These are phyloP conservation scores for Brachionus angularis DNA, from an alignment of 1,140 invertebrate species.

Conservation along the genomic window DNA sequence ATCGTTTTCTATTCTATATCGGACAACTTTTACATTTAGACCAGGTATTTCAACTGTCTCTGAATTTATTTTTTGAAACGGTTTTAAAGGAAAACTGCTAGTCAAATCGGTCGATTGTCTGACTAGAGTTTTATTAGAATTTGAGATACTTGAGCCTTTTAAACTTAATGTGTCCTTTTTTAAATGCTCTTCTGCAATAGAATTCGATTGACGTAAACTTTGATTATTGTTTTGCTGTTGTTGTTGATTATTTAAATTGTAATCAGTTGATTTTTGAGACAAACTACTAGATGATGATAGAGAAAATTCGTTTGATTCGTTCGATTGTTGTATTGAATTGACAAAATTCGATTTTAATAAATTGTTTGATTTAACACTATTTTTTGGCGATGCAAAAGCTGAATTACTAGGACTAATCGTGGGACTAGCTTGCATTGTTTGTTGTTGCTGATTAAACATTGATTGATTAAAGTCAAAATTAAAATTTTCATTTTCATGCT, in stretches of 20 bases:
- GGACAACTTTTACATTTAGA: slow-evolving; percentile 39
- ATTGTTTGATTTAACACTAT: too few relatives aligned
- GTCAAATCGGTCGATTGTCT: slow-evolving; percentile 42
- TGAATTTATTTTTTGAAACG: slow-evolving; percentile 32
- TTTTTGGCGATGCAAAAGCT: too few relatives aligned
- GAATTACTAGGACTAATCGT: too few relatives aligned
- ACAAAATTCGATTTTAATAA: too few relatives aligned
- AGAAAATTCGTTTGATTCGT: slow-evolving; percentile 19
- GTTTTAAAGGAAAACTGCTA: slow-evolving; percentile 38
- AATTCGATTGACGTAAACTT: slow-evolving; percentile 10
- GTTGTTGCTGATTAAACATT: too few relatives aligned
- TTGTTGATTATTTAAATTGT: neutral
- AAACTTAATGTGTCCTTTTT: neutral
- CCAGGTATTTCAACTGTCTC: slow-evolving; percentile 41
- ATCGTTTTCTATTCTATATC: slow-evolving; percentile 36
- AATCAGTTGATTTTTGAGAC: slow-evolving; percentile 14
- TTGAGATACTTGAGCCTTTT: neutral
- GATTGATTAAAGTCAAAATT: too few relatives aligned
- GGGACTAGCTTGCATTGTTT: too few relatives aligned
- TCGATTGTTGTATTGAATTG: too few relatives aligned
- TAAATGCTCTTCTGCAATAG: slow-evolving; percentile 6
- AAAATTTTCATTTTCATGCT: too few relatives aligned
- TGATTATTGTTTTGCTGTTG: neutral
- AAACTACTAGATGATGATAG: slow-evolving; percentile 14
- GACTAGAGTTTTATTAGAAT: slow-evolving; percentile 9